Conservation (phyloP, 2,888 invertebrate genomes). For the Leptopilina drosophilae region DNA sequence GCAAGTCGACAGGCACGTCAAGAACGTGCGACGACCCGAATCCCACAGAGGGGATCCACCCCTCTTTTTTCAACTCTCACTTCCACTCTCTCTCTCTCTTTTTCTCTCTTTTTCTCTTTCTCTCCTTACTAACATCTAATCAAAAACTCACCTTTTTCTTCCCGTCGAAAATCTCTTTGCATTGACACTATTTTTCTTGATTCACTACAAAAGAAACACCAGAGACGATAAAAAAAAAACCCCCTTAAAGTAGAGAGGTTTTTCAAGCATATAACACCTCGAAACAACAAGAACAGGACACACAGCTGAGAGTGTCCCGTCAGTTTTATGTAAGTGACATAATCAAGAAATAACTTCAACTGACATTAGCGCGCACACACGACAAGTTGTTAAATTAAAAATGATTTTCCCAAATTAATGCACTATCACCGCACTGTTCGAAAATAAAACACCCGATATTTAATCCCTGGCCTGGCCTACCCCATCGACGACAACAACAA, state of each 20-base stretch:
- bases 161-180: background rate
- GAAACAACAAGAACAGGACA: slow-evolving; percentile 63
- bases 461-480: slow-evolving; percentile 74
- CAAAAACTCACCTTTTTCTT: too few relatives aligned
- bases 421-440: slow-evolving; percentile 46
- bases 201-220: slow-evolving; percentile 36
- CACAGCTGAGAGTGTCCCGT: slow-evolving; percentile 70
- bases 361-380: slow-evolving; percentile 18
- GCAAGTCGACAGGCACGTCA: slow-evolving; percentile 73
- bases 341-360: slow-evolving; percentile 40
- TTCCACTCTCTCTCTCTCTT: slow-evolving; percentile 25
- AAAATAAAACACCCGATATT: slow-evolving; percentile 29
- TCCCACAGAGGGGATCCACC: slow-evolving; percentile 55
- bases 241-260: slow-evolving; percentile 46
- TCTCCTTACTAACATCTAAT: slow-evolving; percentile 21
- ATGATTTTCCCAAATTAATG: slow-evolving; percentile 46
- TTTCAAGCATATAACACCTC: slow-evolving; percentile 7
- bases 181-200: slow-evolving; percentile 33
- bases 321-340: slow-evolving; percentile 64
- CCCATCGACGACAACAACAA: slow-evolving; percentile 89
- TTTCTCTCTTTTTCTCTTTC: slow-evolving; percentile 42
- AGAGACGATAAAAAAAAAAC: slow-evolving; percentile 12
- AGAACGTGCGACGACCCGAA: slow-evolving; percentile 76
- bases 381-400: slow-evolving; percentile 46
- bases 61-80: slow-evolving; percentile 40